Conservation (phyloP, 2,888 invertebrate species). For the Auanema freiburgensis region DNA sequence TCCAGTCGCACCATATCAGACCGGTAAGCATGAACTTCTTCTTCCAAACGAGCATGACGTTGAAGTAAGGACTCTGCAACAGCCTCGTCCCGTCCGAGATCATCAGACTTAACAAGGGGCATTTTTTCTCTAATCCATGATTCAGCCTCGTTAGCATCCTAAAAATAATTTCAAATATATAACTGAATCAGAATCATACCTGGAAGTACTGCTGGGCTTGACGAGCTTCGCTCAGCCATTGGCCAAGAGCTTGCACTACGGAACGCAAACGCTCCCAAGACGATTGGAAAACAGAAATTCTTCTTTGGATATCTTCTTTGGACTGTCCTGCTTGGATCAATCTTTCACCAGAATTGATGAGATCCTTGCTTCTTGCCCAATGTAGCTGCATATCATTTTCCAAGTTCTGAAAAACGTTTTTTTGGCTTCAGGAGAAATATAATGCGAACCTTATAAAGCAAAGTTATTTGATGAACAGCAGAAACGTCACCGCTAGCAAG, state of each 20-base stretch:
- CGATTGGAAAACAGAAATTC: conserved; percentile 37
- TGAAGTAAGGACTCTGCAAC: conserved; percentile 55
- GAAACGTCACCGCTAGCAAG: conserved; percentile 89
- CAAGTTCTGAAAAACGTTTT: conserved; percentile 65
- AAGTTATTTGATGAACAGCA: conserved; percentile 83
- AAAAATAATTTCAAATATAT: conserved; percentile 9
- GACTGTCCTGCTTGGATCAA: conserved; percentile 45
- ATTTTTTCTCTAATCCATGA: conserved; percentile 96
- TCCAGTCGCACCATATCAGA: conserved; percentile 57
- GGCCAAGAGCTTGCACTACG: conserved; percentile 76
- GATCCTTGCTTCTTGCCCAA: conserved; percentile 66
- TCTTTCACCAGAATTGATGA: conserved; percentile 61
- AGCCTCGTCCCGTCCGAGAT: conserved; percentile 76
- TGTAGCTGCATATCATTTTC: conserved; percentile 80
- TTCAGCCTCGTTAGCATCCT: conserved; percentile 92
- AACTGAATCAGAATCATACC: conserved; percentile 8
- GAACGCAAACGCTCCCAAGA: conserved; percentile 89
- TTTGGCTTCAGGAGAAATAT: neutral
- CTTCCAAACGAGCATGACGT: conserved; percentile 67
- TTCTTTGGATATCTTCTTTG: conserved; percentile 37
- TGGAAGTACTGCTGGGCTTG: conserved; percentile 81
- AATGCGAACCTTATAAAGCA: conserved; percentile 81
- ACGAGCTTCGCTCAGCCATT: conserved; percentile 81
- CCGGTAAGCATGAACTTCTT: conserved; percentile 60
- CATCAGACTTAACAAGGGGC: conserved; percentile 83